Base-by-base conservation (phyloP, 2,888 invertebrate genomes). In the Pardosa pseudoannulata region DNA sequence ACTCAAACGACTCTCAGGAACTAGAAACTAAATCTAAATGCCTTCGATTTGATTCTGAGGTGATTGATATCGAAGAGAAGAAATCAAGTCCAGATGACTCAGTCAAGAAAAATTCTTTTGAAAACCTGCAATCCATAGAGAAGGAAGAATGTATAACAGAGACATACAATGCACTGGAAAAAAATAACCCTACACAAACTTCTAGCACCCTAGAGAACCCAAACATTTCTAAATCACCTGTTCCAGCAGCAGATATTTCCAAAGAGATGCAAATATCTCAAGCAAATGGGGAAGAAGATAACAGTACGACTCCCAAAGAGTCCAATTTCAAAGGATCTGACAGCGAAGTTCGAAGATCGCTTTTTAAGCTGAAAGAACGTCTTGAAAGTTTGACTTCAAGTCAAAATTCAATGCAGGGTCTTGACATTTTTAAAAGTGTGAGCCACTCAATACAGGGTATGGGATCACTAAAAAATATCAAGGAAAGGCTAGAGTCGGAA, bases 301-400 rank as follows among this genome's bases (percentile, higher is more conserved):
- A 5, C 16, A 28, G 16, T 16, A 65, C 65, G 16, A n/a, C 65
- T 31, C 31, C 29, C 1, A 31, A 28, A 31, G 31, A 65, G 13
- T 65, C 65, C 13, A 31, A n/a, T 7, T n/a, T n/a, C 5, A 62
- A 74, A 74, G 13, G n/a, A 7, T 31, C 36, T 11, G 83, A 83
- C 0, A 78, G 50, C 39, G 83, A 83, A 36, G 74, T 74, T 46
- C 68, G 74, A 1, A 80, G 39, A 23, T 75, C 75, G 0, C 68
- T 81, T 62, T 78, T 73, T 29, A 83, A 83, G 16, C 50, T 83
- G 1, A 72, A 72, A 68, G 83, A 83, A n/a, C 56, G 83, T 7
- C 72, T 83, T 28, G 83, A 83, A 31, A 83, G 39, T 67, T 62
- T 83, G 27, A 72, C 83, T n/a, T 83, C 83, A n/a, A 78, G 83